phyloP scores from a whole-genome alignment of 2,113 vertebrate species.

The Lagopus leucura region DNA sequence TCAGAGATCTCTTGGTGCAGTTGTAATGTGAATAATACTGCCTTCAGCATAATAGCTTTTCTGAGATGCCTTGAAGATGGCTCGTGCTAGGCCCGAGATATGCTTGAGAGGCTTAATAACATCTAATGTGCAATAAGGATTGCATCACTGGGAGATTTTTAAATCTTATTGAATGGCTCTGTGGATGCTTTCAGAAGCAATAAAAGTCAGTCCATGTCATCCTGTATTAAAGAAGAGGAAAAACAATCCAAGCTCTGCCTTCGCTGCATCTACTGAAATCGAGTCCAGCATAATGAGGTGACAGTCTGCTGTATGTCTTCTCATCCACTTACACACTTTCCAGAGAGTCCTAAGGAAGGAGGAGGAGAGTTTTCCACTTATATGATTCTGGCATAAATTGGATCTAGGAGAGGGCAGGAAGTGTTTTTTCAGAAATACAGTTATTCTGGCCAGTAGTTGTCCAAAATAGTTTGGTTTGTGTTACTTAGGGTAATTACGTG shows the following conservation, averaged over 20 bases:
- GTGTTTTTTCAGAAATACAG: background rate
- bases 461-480: background rate
- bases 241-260: background rate
- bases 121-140: background rate
- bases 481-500: background rate
- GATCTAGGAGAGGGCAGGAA: background rate
- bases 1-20: background rate
- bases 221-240: background rate
- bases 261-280: background rate
- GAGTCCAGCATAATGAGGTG: background rate
- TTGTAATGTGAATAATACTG: background rate
- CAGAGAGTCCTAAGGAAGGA: accelerated
- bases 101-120: background rate
- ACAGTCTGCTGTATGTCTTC: background rate
- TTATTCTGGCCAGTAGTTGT: background rate
- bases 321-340: background rate
- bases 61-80: background rate
- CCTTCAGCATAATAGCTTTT: background rate
- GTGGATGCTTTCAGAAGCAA: slow-evolving; percentile 36
- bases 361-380: background rate
- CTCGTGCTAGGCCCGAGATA: background rate
- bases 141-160: background rate
- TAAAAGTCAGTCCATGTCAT: background rate
- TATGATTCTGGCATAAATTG: background rate
- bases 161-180: background rate